Evolutionary conservation across 2,797 vertebrate genomes (phyloP).

Genomic region (Poeciliopsis infans): DNA sequence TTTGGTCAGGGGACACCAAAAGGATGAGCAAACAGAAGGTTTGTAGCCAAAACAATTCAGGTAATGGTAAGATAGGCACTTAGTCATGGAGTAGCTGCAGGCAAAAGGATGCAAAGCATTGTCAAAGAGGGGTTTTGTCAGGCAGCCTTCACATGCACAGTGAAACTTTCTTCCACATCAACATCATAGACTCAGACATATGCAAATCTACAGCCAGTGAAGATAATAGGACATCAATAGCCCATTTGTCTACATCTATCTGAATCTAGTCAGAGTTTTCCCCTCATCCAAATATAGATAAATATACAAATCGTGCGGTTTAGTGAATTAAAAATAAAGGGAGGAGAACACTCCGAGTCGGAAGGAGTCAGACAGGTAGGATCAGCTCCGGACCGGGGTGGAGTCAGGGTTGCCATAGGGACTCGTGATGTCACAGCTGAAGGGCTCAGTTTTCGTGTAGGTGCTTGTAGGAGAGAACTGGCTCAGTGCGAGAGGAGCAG

Average conservation of each 20-base stretch:
- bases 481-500: conserved; percentile 29
- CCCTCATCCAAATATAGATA: not conserved
- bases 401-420: conserved; percentile 77
- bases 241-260: not conserved
- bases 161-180: conserved; percentile 26
- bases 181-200: conserved; percentile 28
- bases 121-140: conserved; percentile 48
- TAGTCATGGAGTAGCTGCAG: conserved; percentile 57
- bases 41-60: conserved; percentile 75
- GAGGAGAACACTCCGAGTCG: conserved; percentile 18
- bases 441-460: conserved; percentile 76
- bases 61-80: conserved; percentile 71
- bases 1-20: conserved; percentile 63
- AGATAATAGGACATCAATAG: not conserved
- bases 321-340: not conserved
- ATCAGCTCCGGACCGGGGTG: conserved; percentile 69
- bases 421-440: conserved; percentile 78
- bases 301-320: not conserved
- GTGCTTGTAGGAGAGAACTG: conserved; percentile 67
- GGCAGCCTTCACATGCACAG: conserved; percentile 51
- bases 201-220: conserved; percentile 2
- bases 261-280: not conserved
- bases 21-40: conserved; percentile 47
- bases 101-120: conserved; percentile 34
- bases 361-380: conserved; percentile 76